These are phyloP conservation scores for Pristionchus exspectatus DNA, from an alignment of 2,888 invertebrate genomes.

Conservation along the genomic window DNA sequence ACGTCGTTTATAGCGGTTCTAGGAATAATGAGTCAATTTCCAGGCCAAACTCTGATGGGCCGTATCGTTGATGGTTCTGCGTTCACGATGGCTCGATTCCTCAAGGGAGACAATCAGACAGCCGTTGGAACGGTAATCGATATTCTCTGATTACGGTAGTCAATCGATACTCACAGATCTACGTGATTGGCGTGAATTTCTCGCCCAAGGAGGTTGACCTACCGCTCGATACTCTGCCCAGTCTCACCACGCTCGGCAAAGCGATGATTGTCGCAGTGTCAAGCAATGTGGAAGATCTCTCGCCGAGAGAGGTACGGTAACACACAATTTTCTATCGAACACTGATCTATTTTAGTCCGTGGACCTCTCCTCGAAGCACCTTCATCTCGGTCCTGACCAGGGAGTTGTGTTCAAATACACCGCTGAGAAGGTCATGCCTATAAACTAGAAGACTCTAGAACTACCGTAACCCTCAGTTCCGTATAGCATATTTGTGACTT, in stretches of 20 bases:
- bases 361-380: constrained; percentile 27
- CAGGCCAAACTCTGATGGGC: constrained; percentile 60
- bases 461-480: background rate
- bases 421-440: background rate
- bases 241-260: constrained; percentile 59
- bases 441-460: background rate
- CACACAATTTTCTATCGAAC: background rate
- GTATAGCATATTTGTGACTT: constrained; percentile 5
- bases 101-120: constrained; percentile 61
- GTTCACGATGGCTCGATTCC: constrained; percentile 73
- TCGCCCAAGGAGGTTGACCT: constrained; percentile 63
- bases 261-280: constrained; percentile 47
- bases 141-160: background rate
- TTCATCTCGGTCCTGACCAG: constrained; percentile 68
- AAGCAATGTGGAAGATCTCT: background rate
- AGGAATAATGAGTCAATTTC: too few species aligned
- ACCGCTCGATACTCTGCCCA: constrained; percentile 65
- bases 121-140: constrained; percentile 40
- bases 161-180: constrained; percentile 63
- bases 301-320: constrained; percentile 31
- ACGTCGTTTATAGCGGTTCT: too few species aligned
- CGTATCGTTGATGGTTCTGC: constrained; percentile 63
- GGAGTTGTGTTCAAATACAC: constrained; percentile 71
- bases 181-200: constrained; percentile 71
- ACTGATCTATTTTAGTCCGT: constrained; percentile 27